These are phyloP conservation scores for Deilephila elpenor DNA, from an alignment of 2,888 invertebrate species.

Conservation along the genomic window DNA sequence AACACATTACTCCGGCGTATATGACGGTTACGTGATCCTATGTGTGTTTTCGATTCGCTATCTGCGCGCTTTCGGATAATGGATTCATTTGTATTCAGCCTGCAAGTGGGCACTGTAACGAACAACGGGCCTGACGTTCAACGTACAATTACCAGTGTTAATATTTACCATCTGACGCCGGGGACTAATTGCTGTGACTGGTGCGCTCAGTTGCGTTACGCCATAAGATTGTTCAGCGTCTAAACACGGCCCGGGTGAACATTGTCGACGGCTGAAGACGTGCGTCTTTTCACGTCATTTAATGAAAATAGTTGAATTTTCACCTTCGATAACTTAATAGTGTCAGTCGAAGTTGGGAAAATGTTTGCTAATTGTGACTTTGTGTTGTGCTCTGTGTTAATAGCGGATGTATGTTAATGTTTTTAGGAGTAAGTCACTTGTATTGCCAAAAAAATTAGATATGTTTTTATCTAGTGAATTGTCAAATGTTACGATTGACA, in stretches of 20 bases:
- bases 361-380: not conserved
- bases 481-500: too few species aligned
- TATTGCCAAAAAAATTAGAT: too few species aligned
- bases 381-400: too few species aligned
- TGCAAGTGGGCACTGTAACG: constrained; percentile 79
- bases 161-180: constrained; percentile 82
- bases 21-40: constrained; percentile 63
- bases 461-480: too few species aligned
- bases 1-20: constrained; percentile 61
- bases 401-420: too few species aligned
- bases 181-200: constrained; percentile 75
- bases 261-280: not conserved
- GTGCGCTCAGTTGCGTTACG: constrained; percentile 33
- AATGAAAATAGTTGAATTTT: not conserved
- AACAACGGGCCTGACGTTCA: constrained; percentile 80
- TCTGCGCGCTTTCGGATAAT: constrained; percentile 78
- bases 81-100: constrained; percentile 83
- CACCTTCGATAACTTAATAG: constrained; percentile 34
- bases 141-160: constrained; percentile 82
- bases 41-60: constrained; percentile 66
- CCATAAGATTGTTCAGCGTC: constrained; percentile 30
- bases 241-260: constrained; percentile 13
- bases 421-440: too few species aligned
- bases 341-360: not conserved
- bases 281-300: not conserved